phyloP scores from a whole-genome alignment of 2,113 vertebrate species.

The Lophius piscatorius region DNA sequence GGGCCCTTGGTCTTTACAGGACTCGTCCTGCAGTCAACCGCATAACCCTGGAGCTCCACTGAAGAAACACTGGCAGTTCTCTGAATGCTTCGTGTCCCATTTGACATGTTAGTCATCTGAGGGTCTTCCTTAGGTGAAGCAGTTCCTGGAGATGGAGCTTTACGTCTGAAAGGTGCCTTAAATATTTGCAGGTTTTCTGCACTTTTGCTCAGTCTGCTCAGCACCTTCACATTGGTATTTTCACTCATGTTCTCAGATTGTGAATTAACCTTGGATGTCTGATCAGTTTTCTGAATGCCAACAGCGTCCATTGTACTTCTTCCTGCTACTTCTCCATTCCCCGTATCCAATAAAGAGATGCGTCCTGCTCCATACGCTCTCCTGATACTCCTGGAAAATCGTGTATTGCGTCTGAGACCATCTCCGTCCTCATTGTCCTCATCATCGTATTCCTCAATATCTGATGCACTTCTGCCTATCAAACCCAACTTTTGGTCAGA shows the following conservation, averaged over 20 bases:
- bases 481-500: slow-evolving; percentile 41
- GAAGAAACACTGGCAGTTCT: slow-evolving; percentile 82
- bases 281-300: slow-evolving; percentile 51
- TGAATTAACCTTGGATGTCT: slow-evolving; percentile 42
- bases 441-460: slow-evolving; percentile 78
- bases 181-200: slow-evolving; percentile 88
- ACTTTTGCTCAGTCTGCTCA: slow-evolving; percentile 88
- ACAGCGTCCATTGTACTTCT: slow-evolving; percentile 35
- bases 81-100: slow-evolving; percentile 67
- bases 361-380: slow-evolving; percentile 90
- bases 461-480: slow-evolving; percentile 41
- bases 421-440: slow-evolving; percentile 82
- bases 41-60: slow-evolving; percentile 69
- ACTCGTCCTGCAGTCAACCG: slow-evolving; percentile 74
- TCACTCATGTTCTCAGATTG: slow-evolving; percentile 54
- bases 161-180: slow-evolving; percentile 86
- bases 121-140: slow-evolving; percentile 52
- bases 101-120: slow-evolving; percentile 59
- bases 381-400: slow-evolving; percentile 90
- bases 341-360: slow-evolving; percentile 83
- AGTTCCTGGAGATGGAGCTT: slow-evolving; percentile 79
- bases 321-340: slow-evolving; percentile 50
- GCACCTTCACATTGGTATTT: slow-evolving; percentile 65
- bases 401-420: slow-evolving; percentile 85
- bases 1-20: slow-evolving; percentile 82